Evolutionary conservation across 37 sponge, comb jelly and placozoan species (phyloP).

Genomic region (Trichoplax adhaerens): DNA sequence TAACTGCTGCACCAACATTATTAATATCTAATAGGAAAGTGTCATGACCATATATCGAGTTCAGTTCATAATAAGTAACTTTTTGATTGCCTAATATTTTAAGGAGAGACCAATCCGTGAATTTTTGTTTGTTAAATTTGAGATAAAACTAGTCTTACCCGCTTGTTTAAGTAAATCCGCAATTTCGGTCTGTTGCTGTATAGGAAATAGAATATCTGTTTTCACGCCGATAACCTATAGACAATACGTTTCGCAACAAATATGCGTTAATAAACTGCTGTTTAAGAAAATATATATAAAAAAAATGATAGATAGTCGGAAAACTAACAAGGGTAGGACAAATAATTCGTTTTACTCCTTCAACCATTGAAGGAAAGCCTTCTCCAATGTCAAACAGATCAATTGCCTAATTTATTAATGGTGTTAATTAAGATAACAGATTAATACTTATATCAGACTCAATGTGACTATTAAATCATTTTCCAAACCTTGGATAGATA

Average conservation of each 20-base stretch:
- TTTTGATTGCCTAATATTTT: slow-evolving; percentile 23
- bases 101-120: not conserved
- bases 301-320: not conserved
- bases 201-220: slow-evolving; percentile 52
- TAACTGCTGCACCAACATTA: slow-evolving; percentile 60
- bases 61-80: slow-evolving; percentile 40
- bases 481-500: slow-evolving; percentile 51
- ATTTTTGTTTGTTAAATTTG: not conserved
- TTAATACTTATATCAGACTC: not conserved
- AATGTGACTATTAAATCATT: not conserved
- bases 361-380: slow-evolving; percentile 21
- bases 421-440: not conserved
- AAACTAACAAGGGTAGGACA: slow-evolving; percentile 44
- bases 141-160: slow-evolving; percentile 12
- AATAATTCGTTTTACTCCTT: slow-evolving; percentile 25
- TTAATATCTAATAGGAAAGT: slow-evolving; percentile 53
- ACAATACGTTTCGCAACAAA: not conserved
- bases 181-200: slow-evolving; percentile 48
- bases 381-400: slow-evolving; percentile 55
- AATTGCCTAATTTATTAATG: slow-evolving; percentile 36
- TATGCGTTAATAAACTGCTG: not conserved
- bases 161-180: slow-evolving; percentile 26
- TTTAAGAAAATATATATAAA: not conserved
- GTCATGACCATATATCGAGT: slow-evolving; percentile 55
- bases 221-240: slow-evolving; percentile 39